Evolutionary conservation across 2,113 vertebrate genomes (phyloP), one percentile per base, ranked within the genome.

Genomic region (Oreochromis aureus): DNA sequence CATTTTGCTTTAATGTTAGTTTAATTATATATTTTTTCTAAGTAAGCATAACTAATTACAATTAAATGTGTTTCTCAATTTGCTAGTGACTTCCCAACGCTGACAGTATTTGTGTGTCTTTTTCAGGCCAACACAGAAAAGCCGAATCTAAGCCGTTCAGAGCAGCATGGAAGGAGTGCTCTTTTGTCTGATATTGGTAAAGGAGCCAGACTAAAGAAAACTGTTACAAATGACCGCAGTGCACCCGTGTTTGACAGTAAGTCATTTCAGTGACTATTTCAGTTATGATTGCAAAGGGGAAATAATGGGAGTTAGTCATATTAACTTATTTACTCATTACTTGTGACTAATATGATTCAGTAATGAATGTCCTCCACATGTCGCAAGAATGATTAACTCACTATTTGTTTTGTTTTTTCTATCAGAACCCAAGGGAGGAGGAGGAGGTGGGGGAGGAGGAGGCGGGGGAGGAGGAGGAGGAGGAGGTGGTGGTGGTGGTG

Each of bases 171-270:
- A 32, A 95, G 99, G 92, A 97, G 94, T 61, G 98, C 98, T 80
- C 96, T 99, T 6, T 87, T 99, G 59, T 94, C 96, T 2, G 98
- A 99, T 89, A 99, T 99, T 89, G 79, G 6, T 91, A 98, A 99
- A 97, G 98, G 98, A 34, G 46, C 97, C 88, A 97, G 92, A 76
- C 96, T 99, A 15, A 99, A 99, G 96, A 99, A 99, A 93, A 39
- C 98, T 1, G 97, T 98, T 53, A 99, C 99, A 90, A 98, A 98
- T 96, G 99, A 99, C 94, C 97, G 98, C 92, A 99, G 98, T 73
- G 96, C 89, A 16, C 98, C 98, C 0, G 0, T 96, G 53, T 8
- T 99, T n/a, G 98, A 98, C 79, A 97, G 98, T 99, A 96, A 98
- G 98, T 97, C 19, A n/a, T 6, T 44, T 48, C 7, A 16, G 2